Percentiles rank a stretch among this genome's conserved stretches.
phyloP scores from a whole-genome alignment of 2,888 invertebrate species.

The Dicyrtoma fusca region DNA sequence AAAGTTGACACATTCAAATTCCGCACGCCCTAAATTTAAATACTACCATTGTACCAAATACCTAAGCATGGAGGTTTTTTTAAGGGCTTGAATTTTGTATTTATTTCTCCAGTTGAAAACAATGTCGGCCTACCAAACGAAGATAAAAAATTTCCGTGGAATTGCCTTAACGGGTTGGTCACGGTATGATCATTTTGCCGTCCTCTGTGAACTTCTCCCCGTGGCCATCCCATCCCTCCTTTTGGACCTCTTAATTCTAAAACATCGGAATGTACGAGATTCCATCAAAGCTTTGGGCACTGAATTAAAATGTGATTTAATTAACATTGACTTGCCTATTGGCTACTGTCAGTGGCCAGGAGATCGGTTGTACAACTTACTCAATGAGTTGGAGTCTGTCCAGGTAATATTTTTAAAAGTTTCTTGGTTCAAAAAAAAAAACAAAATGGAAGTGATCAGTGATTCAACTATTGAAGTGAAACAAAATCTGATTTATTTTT shows the following conservation, averaged over 20 bases:
- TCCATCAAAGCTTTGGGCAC: constrained; percentile 27
- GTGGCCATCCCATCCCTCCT: constrained; percentile 61
- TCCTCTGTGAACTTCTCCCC: constrained; percentile 61
- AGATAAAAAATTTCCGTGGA: constrained; percentile 61
- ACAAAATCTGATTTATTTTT: constrained; percentile 1
- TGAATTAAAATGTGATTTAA: constrained; percentile 40
- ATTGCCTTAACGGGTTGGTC: constrained; percentile 68
- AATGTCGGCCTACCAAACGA: constrained; percentile 58
- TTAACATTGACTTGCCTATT: constrained; percentile 18
- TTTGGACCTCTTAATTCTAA: constrained; percentile 65
- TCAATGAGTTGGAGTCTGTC: constrained; percentile 30
- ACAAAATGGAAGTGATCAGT: no score
- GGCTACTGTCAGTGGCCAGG: constrained; percentile 45
- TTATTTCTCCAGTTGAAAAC: constrained; percentile 26
- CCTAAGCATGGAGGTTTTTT: no score
- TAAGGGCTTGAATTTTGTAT: no score
- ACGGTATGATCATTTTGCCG: constrained; percentile 62
- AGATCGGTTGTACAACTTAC: constrained; percentile 31
- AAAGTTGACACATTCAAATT: not conserved
- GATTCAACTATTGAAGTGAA: no score
- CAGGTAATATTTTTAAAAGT: no score
- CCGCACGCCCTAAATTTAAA: no score
- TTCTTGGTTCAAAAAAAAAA: no score
- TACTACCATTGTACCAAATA: no score
- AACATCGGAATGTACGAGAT: constrained; percentile 30